These are phyloP conservation scores for Ptyas mucosa DNA, from an alignment of 2,113 vertebrate species.

Conservation along the genomic window DNA sequence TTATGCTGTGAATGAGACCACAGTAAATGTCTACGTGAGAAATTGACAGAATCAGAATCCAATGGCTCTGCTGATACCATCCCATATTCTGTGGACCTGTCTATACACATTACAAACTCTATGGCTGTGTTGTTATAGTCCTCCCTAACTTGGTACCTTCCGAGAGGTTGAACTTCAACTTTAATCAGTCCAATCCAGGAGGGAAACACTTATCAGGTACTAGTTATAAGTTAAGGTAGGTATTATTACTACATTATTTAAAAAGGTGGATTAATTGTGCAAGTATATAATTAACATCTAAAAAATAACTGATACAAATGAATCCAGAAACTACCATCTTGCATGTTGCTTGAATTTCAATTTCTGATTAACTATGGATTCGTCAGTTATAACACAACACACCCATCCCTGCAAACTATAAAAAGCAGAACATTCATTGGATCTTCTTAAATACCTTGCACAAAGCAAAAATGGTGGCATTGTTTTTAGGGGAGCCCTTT, in stretches of 20 bases:
- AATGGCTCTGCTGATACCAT: neutral
- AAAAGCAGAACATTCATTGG: neutral
- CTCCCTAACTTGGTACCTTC: neutral
- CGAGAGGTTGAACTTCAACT: neutral
- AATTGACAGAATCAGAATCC: neutral
- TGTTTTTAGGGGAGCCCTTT: neutral
- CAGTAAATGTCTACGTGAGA: neutral
- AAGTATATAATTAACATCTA: neutral
- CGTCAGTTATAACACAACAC: neutral
- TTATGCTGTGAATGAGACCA: neutral
- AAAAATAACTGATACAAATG: neutral
- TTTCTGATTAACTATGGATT: neutral
- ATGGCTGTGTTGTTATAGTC: neutral
- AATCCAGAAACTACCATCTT: neutral
- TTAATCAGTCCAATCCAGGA: neutral
- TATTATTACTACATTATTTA: neutral
- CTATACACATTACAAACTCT: neutral
- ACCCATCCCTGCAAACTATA: neutral
- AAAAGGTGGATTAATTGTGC: neutral
- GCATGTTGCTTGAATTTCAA: neutral
- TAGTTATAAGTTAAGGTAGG: neutral
- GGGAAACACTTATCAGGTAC: neutral
- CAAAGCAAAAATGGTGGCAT: neutral
- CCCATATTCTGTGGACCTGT: neutral
- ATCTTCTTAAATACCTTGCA: neutral